Percentiles rank a stretch among this genome's conserved stretches.
phyloP scores from a whole-genome alignment of 1,140 invertebrate species.

The Drusus annulatus region DNA sequence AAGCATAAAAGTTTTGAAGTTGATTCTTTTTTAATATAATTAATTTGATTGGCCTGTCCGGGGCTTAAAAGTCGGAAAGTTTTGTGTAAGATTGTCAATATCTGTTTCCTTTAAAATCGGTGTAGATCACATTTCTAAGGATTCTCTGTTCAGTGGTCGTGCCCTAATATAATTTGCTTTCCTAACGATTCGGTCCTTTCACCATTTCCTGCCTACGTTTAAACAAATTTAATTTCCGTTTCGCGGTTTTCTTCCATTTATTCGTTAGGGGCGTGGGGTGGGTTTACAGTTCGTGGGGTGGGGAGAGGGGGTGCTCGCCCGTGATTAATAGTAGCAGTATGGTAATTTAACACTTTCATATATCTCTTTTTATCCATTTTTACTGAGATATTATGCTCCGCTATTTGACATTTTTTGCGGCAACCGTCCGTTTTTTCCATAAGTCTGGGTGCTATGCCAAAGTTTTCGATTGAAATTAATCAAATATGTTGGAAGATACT shows the following conservation, averaged over 20 bases:
- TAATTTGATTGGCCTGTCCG: no score
- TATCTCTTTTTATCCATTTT: background rate
- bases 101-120: background rate
- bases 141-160: background rate
- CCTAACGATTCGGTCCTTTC: background rate
- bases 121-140: background rate
- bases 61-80: no score
- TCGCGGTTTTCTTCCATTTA: conserved; percentile 35
- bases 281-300: background rate
- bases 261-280: background rate
- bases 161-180: conserved; percentile 27
- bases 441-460: no score
- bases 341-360: conserved; percentile 27
- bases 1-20: no score
- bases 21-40: no score
- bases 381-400: background rate
- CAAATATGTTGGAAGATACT: no score
- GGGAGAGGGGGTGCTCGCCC: background rate
- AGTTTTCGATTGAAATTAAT: no score
- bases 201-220: conserved; percentile 32
- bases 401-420: background rate
- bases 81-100: no score
- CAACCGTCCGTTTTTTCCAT: no score
- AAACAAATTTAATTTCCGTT: conserved; percentile 39
- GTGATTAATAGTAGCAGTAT: conserved; percentile 22